Base-by-base conservation (phyloP, 2,113 vertebrate species). In the Phainopepla nitens region DNA sequence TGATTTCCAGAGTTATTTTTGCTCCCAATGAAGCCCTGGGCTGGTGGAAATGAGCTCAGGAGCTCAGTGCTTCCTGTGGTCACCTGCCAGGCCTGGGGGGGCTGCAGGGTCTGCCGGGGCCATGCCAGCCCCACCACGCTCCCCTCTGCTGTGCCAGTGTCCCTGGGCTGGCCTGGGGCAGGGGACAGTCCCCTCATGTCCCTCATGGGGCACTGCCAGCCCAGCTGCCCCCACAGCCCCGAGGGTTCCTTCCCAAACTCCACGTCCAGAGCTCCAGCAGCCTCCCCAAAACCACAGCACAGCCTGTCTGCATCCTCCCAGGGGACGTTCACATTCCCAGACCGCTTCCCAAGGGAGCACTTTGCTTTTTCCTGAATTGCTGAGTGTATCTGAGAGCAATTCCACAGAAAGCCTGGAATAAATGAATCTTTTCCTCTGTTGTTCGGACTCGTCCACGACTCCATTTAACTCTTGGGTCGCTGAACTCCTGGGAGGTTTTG, bases 21-120 rank as follows among this genome's bases (percentile, higher is more conserved):
- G 73, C 73, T 72, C 41, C 49, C 53, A 44, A 49, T 14, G 57
- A 57, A 36, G 61, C 33, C n/a, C 60, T 41, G 84, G 27, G 22
- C 60, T 36, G 65, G 35, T 95, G 92, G 95, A 97, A 97, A 95
- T 93, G 95, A 96, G 85, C 87, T 96, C 89, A 96, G 68, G 57
- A 93, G 72, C 57, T 72, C 68, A 17, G 39, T 12, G 87, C 75
- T 95, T 95, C 95, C 95, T 92, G 73, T 11, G 75, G 24, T 82
- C 75, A 89, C 95, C 90, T 87, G 87, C 90, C 78, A 90, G 91
- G 61, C 28, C 51, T 29, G 71, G 53, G 44, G n/a, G 35, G 58
- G 61, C 91, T 61, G 72, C 54, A 51, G 70, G 22, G 50, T 53
- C 65, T 39, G 39, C 39, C 39, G 9, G 39, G 9, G 39, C 39